Percentiles rank a stretch among this genome's conserved stretches.
Evolutionary conservation across 2,797 vertebrate species (phyloP).

Genomic region (Microcaecilia unicolor): DNA sequence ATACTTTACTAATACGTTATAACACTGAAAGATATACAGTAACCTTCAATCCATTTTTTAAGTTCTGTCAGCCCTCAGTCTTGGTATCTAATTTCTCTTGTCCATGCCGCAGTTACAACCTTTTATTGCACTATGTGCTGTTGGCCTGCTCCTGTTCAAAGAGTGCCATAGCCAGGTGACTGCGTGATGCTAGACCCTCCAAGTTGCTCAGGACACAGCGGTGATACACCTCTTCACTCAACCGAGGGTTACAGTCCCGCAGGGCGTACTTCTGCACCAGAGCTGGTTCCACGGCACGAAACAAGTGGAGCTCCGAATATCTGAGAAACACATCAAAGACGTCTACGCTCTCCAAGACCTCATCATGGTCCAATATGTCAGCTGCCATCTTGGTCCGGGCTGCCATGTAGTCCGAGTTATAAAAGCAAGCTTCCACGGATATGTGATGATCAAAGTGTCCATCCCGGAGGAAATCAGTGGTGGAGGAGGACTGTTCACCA

Average conservation of each 20-base stretch:
- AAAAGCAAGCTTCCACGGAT: slow-evolving; percentile 94
- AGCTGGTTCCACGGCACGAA: slow-evolving; percentile 87
- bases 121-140: slow-evolving; percentile 85
- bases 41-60: no score
- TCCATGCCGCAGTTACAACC: no score
- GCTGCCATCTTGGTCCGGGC: slow-evolving; percentile 81
- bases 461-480: slow-evolving; percentile 61
- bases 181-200: slow-evolving; percentile 82
- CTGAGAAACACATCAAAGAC: slow-evolving; percentile 90
- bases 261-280: slow-evolving; percentile 83
- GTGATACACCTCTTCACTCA: slow-evolving; percentile 90
- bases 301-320: slow-evolving; percentile 89
- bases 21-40: no score
- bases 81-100: no score
- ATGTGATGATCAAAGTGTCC: slow-evolving; percentile 86
- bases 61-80: no score
- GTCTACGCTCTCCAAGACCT: slow-evolving; percentile 86
- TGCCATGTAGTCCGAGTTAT: slow-evolving; percentile 91
- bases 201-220: slow-evolving; percentile 90
- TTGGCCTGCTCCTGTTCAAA: slow-evolving; percentile 95
- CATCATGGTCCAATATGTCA: slow-evolving; percentile 80
- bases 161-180: slow-evolving; percentile 84
- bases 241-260: slow-evolving; percentile 77
- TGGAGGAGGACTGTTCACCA: slow-evolving; percentile 61
- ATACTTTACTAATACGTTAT: no score